These are phyloP conservation scores for Acromyrmex echinatior DNA, from an alignment of 1,140 invertebrate species.

Conservation along the genomic window DNA sequence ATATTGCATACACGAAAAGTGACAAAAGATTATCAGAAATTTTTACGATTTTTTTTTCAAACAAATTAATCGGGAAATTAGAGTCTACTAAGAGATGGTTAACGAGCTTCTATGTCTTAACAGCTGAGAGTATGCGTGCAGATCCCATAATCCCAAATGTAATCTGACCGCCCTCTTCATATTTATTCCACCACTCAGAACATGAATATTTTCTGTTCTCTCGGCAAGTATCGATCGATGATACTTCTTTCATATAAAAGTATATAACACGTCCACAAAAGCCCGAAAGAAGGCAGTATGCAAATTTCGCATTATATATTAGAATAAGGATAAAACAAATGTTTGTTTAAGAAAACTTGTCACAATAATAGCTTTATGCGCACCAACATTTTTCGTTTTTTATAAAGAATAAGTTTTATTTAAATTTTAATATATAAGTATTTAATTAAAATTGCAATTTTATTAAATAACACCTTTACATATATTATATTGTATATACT, in stretches of 20 bases:
- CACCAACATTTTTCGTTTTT: neutral
- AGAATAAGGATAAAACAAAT: neutral
- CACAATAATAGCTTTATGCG: too few relatives aligned
- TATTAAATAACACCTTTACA: neutral
- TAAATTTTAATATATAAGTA: neutral
- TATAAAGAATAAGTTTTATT: neutral
- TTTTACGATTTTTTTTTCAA: neutral
- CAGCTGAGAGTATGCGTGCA: slow-evolving; percentile 6
- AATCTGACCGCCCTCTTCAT: slow-evolving; percentile 11
- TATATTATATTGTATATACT: too few relatives aligned
- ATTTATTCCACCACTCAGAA: neutral
- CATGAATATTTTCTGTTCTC: slow-evolving; percentile 17
- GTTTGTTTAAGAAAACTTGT: neutral
- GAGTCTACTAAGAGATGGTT: slow-evolving; percentile 10
- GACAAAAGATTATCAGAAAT: neutral
- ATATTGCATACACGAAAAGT: neutral
- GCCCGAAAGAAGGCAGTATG: neutral
- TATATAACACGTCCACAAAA: neutral
- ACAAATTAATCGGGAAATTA: slow-evolving; percentile 4
- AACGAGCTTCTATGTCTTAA: slow-evolving; percentile 58
- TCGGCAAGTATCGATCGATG: slow-evolving; percentile 11
- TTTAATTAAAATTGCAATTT: neutral
- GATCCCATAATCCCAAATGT: slow-evolving; percentile 64
- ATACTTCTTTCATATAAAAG: neutral
- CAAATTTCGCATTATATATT: slow-evolving; percentile 2